These are phyloP conservation scores for Altica lythri DNA, from an alignment of 2,888 invertebrate genomes.

Conservation along the genomic window DNA sequence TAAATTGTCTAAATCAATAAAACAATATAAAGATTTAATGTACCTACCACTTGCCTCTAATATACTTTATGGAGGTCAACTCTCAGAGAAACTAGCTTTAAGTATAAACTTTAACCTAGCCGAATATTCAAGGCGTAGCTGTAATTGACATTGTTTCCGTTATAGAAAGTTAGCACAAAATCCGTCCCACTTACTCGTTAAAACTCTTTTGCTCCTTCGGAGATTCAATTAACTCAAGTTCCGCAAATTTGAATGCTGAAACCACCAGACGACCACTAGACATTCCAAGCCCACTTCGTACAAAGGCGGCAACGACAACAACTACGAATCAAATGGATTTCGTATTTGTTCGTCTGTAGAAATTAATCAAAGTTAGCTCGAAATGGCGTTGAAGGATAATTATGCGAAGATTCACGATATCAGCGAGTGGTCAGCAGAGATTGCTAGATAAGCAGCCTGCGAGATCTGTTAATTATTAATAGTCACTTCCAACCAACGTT, in stretches of 20 bases:
- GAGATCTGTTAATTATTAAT: slow-evolving; percentile 42
- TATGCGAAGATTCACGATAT: slow-evolving; percentile 21
- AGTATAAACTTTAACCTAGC: no score
- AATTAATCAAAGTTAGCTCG: slow-evolving; percentile 19
- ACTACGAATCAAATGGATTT: slow-evolving; percentile 8
- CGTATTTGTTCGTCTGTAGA: slow-evolving; percentile 12
- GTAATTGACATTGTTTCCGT: no score
- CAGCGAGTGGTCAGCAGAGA: slow-evolving; percentile 38
- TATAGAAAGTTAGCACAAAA: neutral
- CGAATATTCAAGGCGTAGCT: no score
- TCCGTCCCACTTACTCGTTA: neutral
- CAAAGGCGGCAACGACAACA: slow-evolving; percentile 1
- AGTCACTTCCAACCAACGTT: slow-evolving; percentile 39
- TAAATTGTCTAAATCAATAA: no score
- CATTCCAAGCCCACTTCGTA: neutral
- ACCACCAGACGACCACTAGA: neutral
- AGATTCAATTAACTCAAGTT: slow-evolving; percentile 15
- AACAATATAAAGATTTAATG: no score
- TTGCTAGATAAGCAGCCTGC: slow-evolving; percentile 32
- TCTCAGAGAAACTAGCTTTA: no score
- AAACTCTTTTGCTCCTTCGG: neutral
- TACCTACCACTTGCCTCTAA: no score
- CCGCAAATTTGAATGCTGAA: slow-evolving; percentile 5
- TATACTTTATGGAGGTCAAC: no score
- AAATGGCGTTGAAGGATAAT: slow-evolving; percentile 4